Base-by-base conservation (phyloP, 2,797 vertebrate genomes). In the Nyctalus aviator region DNA sequence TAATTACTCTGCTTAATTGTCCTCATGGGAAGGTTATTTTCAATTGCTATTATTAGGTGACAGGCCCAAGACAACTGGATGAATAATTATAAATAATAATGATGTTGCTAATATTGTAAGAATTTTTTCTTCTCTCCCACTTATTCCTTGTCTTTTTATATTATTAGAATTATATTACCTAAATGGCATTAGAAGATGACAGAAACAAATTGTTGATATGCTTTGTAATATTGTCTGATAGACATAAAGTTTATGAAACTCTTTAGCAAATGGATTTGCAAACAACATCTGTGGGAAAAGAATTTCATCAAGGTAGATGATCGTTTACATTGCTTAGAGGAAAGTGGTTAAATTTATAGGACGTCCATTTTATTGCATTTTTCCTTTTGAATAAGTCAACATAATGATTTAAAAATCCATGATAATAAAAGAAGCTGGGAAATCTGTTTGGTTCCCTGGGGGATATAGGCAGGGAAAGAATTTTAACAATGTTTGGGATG, bases 341-440 rank as follows among this genome's bases (percentile, higher is more conserved):
- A 97, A 93, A 77, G 73, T 90, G 53, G 81, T 88, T 97, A 93
- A 95, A 97, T 98, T 98, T 97, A 89, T 96, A 91, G 94, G 57
- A 92, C 57, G 95, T 94, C 72, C 88, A 91, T 94, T 97, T 96
- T 75, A 92, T 96, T 96, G 32, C 7, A 2, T 84, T 96, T 95
- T 95, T 86, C 64, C 83, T 90, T 95, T 90, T 84, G 59, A 88
- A 94, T 87, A 86, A 88, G 97, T 96, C 92, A 96, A 96, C 90
- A 93, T 95, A 93, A 95, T 91, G 85, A 44, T 92, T 90, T 88
- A 62, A 94, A 93, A 94, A 72, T 79, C 32, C 78, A 75, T 77
- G 73, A 94, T 69, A 93, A 88, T 88, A 88, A 83, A 96, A 96
- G 15, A 83, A 96, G 46, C 91, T 77, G 41, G n/a, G 88, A 93